These are phyloP conservation scores for Gouania willdenowi DNA, from an alignment of 2,797 vertebrate species.

Conservation along the genomic window DNA sequence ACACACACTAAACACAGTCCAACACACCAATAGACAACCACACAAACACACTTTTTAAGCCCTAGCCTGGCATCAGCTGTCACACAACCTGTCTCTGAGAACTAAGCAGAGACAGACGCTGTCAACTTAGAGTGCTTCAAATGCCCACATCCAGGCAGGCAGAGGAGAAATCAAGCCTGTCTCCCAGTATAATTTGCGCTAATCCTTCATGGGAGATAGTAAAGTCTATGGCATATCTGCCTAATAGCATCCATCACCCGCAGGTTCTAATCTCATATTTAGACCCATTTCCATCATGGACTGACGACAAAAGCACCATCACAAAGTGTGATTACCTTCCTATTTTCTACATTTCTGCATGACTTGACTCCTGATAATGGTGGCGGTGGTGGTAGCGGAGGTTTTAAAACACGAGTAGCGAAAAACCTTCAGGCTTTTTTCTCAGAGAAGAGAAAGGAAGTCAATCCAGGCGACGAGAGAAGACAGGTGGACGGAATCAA, in stretches of 20 bases:
- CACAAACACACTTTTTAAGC: slow-evolving; percentile 72
- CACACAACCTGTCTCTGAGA: slow-evolving; percentile 73
- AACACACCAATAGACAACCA: slow-evolving; percentile 63
- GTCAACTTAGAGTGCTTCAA: slow-evolving; percentile 78
- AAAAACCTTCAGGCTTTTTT: slow-evolving; percentile 51
- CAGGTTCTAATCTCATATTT: slow-evolving; percentile 79
- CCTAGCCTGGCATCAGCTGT: slow-evolving; percentile 74
- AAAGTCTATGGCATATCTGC: slow-evolving; percentile 78
- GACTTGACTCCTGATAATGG: slow-evolving; percentile 71
- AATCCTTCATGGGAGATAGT: slow-evolving; percentile 78
- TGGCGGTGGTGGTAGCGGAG: slow-evolving; percentile 2
- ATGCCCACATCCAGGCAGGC: slow-evolving; percentile 73
- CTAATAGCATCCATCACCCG: slow-evolving; percentile 79
- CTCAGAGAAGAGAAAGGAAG: slow-evolving; percentile 50
- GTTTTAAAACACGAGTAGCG: slow-evolving; percentile 34
- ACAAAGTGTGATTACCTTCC: slow-evolving; percentile 74
- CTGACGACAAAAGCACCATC: slow-evolving; percentile 70
- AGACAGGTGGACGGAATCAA: slow-evolving; percentile 51
- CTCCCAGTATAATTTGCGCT: slow-evolving; percentile 74
- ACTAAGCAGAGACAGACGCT: slow-evolving; percentile 76
- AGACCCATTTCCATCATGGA: slow-evolving; percentile 73
- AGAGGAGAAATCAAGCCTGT: slow-evolving; percentile 74
- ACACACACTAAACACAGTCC: slow-evolving; percentile 33
- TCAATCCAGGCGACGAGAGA: slow-evolving; percentile 46
- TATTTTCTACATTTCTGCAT: slow-evolving; percentile 70